Base-by-base conservation (phyloP, 2,113 vertebrate genomes). In the Pachypanchax playfairii region DNA sequence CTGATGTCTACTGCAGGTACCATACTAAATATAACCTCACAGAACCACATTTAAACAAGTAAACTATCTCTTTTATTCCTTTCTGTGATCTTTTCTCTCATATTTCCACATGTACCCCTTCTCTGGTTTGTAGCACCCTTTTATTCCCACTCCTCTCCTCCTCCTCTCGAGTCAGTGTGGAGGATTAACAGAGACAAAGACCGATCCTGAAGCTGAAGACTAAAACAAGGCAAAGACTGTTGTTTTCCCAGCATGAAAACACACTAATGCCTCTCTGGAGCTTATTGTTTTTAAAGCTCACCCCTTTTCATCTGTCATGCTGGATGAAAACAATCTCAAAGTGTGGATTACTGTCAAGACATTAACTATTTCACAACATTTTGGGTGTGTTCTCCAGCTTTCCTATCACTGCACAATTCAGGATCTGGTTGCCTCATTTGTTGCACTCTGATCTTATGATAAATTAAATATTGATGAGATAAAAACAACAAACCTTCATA, bases 151-250 rank as follows among this genome's bases (percentile, higher is more conserved):
- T n/a, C n/a, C n/a, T n/a, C n/a, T n/a, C n/a, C n/a, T n/a, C 24
- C 6, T 43, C 52, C 18, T 69, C 74, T 76, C 38, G n/a, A 56
- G 55, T 65, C 41, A 14, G 67, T 38, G 7, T 46, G 31, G 18
- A 82, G 84, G 82, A 85, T 83, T 85, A 86, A 64, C 20, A 49
- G 56, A 81, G 59, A 88, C 84, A 86, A 86, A 86, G 74, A 75
- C 41, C 56, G 57, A 68, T 51, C 29, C 59, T 72, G 57, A 20
- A 74, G 57, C 51, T 66, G 44, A 74, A 69, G 55, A 80, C 56
- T 9, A 29, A 33, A 36, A 65, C 65, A 67, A 49, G 48, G 80
- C 25, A 44, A 58, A 69, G 49, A 46, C 72, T 52, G 57, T 66
- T 79, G 73, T 74, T 67, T 46, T 73, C 47, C 22, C 60, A 68